Base-by-base conservation (phyloP, 2,113 vertebrate genomes). In the Corvus cornix region DNA sequence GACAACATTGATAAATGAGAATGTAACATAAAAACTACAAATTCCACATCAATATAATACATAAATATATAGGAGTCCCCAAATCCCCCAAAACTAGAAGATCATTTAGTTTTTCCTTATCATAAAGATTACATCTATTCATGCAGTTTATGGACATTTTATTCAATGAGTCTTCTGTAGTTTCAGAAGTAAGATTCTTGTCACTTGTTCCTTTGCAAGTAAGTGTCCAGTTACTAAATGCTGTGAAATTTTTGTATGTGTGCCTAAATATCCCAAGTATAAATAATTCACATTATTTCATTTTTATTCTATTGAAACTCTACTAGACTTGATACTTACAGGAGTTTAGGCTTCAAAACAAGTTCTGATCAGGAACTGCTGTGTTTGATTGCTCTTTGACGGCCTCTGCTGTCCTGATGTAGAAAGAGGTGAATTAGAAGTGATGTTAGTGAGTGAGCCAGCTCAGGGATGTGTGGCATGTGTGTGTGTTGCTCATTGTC, bases 311-410 rank as follows among this genome's bases (percentile, higher is more conserved):
- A 56, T 35, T 60, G 46, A 70, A 70, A 52, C 41, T 22, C 24
- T 60, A 20, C 10, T 49, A 48, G 64, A 69, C 14, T 87, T 76
- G 12, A n/a, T 43, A 9, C 3, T 70, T 81, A 20, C 2, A 49
- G 33, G 44, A 41, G 3, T 22, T 72, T 19, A 55, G 26, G 7
- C 13, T 56, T 79, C 52, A 48, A 59, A 82, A 24, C 5, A 43
- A 35, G 6, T 63, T 74, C 16, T 19, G 5, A 41, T 43, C 31
- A 27, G 22, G 44, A 87, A 15, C 19, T 79, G 51, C 31, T 44
- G 14, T 76, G 11, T 89, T 89, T 87, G 72, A 72, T 89, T 91
- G 69, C 41, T 87, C 66, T 94, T 84, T 91, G 70, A 95, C 55
- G 81, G 84, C 58, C 35, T 91, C 66, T 89, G 81, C 48, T 91